Percentiles rank a stretch among this genome's conserved stretches.
These are phyloP conservation scores for Dynastes tityus DNA, from an alignment of 2,888 invertebrate genomes.

Conservation along the genomic window DNA sequence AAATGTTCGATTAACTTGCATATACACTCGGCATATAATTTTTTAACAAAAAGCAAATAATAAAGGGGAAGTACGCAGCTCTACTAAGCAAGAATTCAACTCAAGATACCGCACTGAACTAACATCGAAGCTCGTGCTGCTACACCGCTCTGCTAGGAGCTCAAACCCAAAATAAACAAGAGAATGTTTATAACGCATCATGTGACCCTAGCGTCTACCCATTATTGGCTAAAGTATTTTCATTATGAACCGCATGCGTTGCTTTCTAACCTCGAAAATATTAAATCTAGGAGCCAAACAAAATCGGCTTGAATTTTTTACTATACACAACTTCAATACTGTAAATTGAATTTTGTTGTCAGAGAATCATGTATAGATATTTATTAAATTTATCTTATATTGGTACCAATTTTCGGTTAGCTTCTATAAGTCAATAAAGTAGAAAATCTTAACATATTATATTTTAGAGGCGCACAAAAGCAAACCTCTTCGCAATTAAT, in stretches of 20 bases:
- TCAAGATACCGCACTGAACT: slow-evolving; percentile 48
- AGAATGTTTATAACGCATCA: slow-evolving; percentile 53
- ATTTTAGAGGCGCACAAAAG: slow-evolving; percentile 81
- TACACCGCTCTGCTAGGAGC: slow-evolving; percentile 50
- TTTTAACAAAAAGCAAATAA: slow-evolving; percentile 31
- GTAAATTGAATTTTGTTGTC: not conserved
- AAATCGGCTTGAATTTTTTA: not conserved
- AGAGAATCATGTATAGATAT: slow-evolving; percentile 77
- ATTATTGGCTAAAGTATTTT: slow-evolving; percentile 41
- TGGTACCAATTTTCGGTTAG: slow-evolving; percentile 84
- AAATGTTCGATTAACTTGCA: slow-evolving; percentile 4
- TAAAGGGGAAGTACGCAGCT: slow-evolving; percentile 30
- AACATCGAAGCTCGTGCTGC: slow-evolving; percentile 41
- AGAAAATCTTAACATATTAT: slow-evolving; percentile 8
- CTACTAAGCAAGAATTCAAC: slow-evolving; percentile 47
- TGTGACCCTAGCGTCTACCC: slow-evolving; percentile 51
- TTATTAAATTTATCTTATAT: slow-evolving; percentile 84
- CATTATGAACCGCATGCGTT: slow-evolving; percentile 47
- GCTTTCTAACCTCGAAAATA: slow-evolving; percentile 41
- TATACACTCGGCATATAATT: slow-evolving; percentile 34
- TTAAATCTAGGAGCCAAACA: not conserved
- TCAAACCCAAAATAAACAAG: slow-evolving; percentile 59
- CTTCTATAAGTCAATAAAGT: slow-evolving; percentile 18
- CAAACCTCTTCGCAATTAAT: slow-evolving; percentile 70
- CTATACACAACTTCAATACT: not conserved